These are phyloP conservation scores for Albula glossodonta DNA, from an alignment of 2,113 vertebrate genomes.

Conservation along the genomic window DNA sequence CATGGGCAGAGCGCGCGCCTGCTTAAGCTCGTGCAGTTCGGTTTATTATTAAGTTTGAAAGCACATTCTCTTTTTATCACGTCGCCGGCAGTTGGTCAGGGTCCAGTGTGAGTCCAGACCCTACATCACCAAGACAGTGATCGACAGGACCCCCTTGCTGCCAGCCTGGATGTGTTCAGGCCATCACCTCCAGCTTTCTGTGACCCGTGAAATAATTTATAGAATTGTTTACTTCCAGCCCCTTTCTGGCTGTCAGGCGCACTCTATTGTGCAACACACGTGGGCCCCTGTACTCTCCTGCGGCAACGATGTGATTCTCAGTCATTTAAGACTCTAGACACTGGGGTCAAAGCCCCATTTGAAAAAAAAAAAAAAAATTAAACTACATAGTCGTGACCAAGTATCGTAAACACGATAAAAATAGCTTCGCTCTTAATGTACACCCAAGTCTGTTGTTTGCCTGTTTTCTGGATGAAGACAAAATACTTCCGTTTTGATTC, in stretches of 20 bases:
- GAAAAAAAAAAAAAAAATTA: not conserved
- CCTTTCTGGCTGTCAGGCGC: conserved; percentile 45
- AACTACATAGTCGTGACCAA: not conserved
- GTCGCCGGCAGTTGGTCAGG: conserved; percentile 12
- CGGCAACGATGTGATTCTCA: conserved; percentile 14
- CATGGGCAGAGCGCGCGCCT: not conserved
- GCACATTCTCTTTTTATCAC: not conserved
- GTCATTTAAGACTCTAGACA: conserved; percentile 6
- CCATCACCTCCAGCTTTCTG: conserved; percentile 54
- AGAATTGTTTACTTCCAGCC: conserved; percentile 55
- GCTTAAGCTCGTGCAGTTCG: not conserved
- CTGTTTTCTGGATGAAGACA: not conserved
- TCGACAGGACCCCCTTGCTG: conserved; percentile 32
- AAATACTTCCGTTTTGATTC: not conserved
- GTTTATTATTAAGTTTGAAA: not conserved
- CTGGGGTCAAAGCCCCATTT: conserved; percentile 10
- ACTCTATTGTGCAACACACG: conserved; percentile 49
- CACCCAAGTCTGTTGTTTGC: not conserved
- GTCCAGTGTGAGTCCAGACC: not conserved
- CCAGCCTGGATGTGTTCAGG: conserved; percentile 36
- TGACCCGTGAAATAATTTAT: conserved; percentile 65
- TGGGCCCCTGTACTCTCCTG: conserved; percentile 46
- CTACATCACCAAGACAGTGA: conserved; percentile 25
- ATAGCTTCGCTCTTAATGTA: not conserved
- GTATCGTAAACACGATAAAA: not conserved